Percentiles rank a stretch among this genome's conserved stretches.
These are phyloP conservation scores for Augochlora pura DNA, from an alignment of 1,140 invertebrate genomes.

Conservation along the genomic window DNA sequence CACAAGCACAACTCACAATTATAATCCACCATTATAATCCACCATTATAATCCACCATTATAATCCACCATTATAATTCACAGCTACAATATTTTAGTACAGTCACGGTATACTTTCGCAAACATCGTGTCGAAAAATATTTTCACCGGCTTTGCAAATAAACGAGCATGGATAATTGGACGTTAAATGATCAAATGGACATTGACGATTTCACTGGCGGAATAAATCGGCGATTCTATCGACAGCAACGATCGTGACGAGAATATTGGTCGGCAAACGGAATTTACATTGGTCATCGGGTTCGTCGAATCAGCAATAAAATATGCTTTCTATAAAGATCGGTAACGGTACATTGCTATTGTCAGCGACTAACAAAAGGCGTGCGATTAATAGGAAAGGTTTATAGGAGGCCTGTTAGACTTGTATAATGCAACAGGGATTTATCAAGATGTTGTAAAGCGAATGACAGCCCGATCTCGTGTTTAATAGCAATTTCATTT, in stretches of 20 bases:
- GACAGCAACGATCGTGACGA: constrained; percentile 15
- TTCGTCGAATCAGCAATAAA: constrained; percentile 24
- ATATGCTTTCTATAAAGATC: constrained; percentile 8
- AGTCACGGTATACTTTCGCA: too few species aligned
- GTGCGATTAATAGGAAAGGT: background rate
- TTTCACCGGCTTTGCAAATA: background rate
- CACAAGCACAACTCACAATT: too few species aligned
- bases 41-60: too few species aligned
- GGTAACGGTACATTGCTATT: constrained; percentile 9
- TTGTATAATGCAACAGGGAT: background rate
- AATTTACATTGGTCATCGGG: constrained; percentile 16
- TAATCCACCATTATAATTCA: too few species aligned
- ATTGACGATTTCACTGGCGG: constrained; percentile 18
- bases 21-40: too few species aligned
- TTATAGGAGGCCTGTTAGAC: background rate
- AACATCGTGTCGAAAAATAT: background rate
- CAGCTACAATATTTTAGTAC: too few species aligned
- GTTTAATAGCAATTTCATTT: too few species aligned
- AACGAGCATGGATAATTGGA: background rate
- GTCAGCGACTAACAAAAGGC: background rate
- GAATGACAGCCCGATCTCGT: background rate
- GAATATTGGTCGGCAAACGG: constrained; percentile 47
- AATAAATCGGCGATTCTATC: constrained; percentile 27
- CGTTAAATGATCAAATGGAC: constrained; percentile 15
- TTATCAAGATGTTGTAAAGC: background rate